These are phyloP conservation scores for Peromyscus nudipes DNA, from an alignment of 2,797 vertebrate species.

Conservation along the genomic window DNA sequence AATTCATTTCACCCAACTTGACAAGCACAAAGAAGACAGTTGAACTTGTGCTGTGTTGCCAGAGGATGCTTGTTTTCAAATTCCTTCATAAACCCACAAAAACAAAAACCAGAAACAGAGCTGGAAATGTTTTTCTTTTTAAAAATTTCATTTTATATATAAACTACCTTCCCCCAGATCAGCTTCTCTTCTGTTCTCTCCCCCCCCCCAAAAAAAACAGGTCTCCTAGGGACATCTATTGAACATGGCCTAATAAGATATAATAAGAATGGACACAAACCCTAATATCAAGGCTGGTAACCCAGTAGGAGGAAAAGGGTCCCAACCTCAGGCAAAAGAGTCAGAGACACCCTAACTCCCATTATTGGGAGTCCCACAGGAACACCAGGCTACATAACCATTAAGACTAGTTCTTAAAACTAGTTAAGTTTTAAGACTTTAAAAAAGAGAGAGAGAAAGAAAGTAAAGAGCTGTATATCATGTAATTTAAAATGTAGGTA, in stretches of 20 bases:
- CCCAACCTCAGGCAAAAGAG: background rate
- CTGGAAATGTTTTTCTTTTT: conserved; percentile 66
- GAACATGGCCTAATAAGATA: background rate
- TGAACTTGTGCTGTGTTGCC: conserved; percentile 30
- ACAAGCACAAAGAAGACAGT: conserved; percentile 15
- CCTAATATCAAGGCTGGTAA: background rate
- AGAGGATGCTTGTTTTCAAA: conserved; percentile 57
- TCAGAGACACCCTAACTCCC: background rate
- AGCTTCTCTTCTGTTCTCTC: background rate
- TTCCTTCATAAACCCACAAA: background rate
- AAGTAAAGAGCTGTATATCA: conserved; percentile 75
- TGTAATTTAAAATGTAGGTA: conserved; percentile 77
- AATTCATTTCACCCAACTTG: conserved; percentile 29
- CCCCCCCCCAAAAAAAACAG: background rate
- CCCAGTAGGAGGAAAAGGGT: background rate
- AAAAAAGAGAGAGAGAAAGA: conserved; percentile 65
- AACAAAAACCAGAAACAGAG: conserved; percentile 54
- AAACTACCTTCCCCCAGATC: background rate
- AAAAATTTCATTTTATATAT: background rate
- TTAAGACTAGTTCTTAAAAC: conserved; percentile 57
- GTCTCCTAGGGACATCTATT: background rate
- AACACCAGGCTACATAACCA: background rate
- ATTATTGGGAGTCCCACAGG: background rate
- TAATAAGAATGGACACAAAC: background rate
- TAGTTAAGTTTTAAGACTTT: conserved; percentile 21